Conservation (phyloP, 2,113 vertebrate species). For the Rana temporaria region DNA sequence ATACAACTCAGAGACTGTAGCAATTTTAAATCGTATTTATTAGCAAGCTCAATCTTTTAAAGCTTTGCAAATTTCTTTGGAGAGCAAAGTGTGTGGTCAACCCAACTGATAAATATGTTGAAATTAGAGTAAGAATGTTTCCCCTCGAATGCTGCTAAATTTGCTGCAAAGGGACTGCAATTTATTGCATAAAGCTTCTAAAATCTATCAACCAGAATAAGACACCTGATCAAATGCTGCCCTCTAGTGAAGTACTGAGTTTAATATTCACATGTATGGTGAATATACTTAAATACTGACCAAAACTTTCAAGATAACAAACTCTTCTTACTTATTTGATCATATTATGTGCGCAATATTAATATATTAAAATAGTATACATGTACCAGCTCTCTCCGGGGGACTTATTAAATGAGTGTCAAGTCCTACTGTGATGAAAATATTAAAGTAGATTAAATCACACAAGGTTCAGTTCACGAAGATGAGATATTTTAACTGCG, state of each 20-base stretch:
- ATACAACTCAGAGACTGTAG: conserved; percentile 60
- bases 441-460: no score
- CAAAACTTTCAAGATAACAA: no score
- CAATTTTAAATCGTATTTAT: conserved; percentile 67
- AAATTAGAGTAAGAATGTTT: conserved; percentile 51
- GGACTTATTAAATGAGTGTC: no score
- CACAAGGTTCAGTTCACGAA: no score
- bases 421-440: no score
- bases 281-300: no score
- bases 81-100: conserved; percentile 65
- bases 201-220: conserved; percentile 39
- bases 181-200: conserved; percentile 9
- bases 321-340: no score
- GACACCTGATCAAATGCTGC: conserved; percentile 81
- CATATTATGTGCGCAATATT: no score
- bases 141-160: conserved; percentile 55
- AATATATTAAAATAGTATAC: no score
- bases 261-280: conserved; percentile 20
- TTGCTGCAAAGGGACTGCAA: conserved; percentile 58
- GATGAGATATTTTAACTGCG: no score
- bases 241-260: conserved; percentile 73
- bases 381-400: no score
- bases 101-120: conserved; percentile 65
- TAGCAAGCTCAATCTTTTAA: conserved; percentile 64
- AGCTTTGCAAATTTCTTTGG: conserved; percentile 65